Base-by-base conservation (phyloP, 2,888 invertebrate species). In the Lapara coniferarum region DNA sequence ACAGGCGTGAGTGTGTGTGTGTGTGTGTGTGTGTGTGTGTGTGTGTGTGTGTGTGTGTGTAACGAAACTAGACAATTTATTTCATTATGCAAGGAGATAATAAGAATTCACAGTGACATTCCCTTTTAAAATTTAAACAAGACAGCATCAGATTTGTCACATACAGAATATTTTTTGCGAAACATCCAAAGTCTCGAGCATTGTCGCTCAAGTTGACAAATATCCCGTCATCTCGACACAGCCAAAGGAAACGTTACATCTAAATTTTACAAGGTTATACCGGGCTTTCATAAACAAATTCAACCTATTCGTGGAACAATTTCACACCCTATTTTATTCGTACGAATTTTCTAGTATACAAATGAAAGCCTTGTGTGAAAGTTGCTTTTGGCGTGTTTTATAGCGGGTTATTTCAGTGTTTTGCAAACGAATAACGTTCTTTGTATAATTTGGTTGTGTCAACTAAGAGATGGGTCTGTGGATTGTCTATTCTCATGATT, bases 241-340 rank as follows among this genome's bases (percentile, higher is more conserved):
- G 71, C 66, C 81, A 84, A 83, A 81, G 82, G 81, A 78, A 81
- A 78, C 78, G 81, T 86, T 84, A 85, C 85, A 84, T 84, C 86
- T 85, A 86, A 90, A 89, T 89, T 89, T 88, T 81, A 83, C 85
- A 77, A 71, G 63, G 74, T 78, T 84, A 85, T 81, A 82, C 83
- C 81, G 78, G 81, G 81, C 82, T 85, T 85, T 83, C 84, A 85
- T 88, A 91, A 92, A 92, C 92, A 93, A 92, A 92, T 91, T 87
- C 86, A 79, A 82, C 82, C 89, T 84, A 88, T 91, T 89, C 85
- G 78, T 80, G 80, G 83, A 84, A 86, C 89, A 90, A 91, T 93
- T 93, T 91, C 89, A 90, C 90, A 92, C 89, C 87, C 87, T 90
- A 93, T 92, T 93, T 92, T 90, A 90, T 84, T 81, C 81, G 81